Conservation (phyloP, 2,888 invertebrate species). For the Caradrina clavipalpis region DNA sequence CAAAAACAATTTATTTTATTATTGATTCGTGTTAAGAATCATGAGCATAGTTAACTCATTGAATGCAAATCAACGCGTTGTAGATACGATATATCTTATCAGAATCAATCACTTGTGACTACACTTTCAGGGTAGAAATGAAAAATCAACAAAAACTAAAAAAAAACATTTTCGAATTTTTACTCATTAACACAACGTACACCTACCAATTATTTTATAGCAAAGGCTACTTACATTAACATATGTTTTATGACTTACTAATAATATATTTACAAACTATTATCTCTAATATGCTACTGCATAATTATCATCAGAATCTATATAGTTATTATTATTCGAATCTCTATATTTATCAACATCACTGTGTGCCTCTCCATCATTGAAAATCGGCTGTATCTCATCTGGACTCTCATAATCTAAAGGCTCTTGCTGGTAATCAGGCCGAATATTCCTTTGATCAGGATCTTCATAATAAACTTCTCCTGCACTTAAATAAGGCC, state of each 20-base stretch:
- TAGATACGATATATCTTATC: too few species aligned
- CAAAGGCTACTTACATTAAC: neutral
- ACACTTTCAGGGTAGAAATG: too few species aligned
- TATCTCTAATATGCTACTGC: conserved; percentile 76
- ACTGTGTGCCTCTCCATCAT: conserved; percentile 74
- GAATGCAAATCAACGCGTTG: too few species aligned
- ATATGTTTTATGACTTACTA: conserved; percentile 38
- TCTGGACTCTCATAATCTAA: conserved; percentile 69
- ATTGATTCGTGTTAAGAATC: too few species aligned
- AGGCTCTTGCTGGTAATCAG: conserved; percentile 61
- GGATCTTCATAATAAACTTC: conserved; percentile 73
- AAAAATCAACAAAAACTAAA: conserved; percentile 5
- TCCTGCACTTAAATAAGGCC: conserved; percentile 72
- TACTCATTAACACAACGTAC: conserved; percentile 18
- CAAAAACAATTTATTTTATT: too few species aligned
- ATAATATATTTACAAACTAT: conserved; percentile 12
- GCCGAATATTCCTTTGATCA: conserved; percentile 59
- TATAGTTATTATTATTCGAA: conserved; percentile 77
- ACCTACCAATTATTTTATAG: neutral
- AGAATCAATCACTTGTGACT: too few species aligned
- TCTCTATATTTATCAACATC: conserved; percentile 70
- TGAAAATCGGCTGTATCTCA: conserved; percentile 71
- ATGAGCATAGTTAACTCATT: too few species aligned
- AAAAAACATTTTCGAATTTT: conserved; percentile 25
- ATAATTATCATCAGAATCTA: conserved; percentile 75